A percentile compares a stretch with the other conserved stretches of the same genome.
Conservation (phyloP, 2,113 vertebrate genomes). For the Sakesphorus luctuosus region DNA sequence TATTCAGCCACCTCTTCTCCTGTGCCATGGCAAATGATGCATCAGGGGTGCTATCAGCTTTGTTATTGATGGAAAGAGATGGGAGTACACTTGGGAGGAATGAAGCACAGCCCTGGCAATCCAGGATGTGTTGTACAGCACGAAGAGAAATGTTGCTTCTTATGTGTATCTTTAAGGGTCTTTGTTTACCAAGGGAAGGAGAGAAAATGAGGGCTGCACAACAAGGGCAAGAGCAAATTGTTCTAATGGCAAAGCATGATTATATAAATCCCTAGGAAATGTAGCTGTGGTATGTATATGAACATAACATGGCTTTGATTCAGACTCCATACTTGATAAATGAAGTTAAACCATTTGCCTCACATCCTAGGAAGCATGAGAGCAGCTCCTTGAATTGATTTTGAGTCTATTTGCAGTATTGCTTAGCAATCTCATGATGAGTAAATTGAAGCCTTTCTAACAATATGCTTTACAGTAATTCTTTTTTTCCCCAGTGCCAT, state of each 20-base stretch:
- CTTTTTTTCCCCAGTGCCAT: background rate
- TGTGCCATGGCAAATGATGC: background rate
- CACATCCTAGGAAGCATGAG: background rate
- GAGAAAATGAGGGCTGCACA: background rate
- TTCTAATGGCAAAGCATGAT: background rate
- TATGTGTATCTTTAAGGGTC: background rate
- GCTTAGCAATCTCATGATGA: slow-evolving; percentile 37
- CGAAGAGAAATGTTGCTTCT: background rate
- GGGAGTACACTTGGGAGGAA: background rate
- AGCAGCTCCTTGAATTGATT: background rate
- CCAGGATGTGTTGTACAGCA: background rate
- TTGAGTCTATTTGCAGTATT: slow-evolving; percentile 7
- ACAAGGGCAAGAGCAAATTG: background rate
- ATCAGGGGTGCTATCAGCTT: fast-evolving
- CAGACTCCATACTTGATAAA: background rate
- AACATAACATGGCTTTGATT: background rate
- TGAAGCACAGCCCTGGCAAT: background rate
- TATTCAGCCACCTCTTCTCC: background rate
- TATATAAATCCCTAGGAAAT: slow-evolving; percentile 20
- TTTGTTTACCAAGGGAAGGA: background rate
- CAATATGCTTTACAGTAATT: slow-evolving; percentile 20
- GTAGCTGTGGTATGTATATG: background rate
- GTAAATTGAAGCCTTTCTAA: slow-evolving; percentile 71
- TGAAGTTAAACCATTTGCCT: background rate
- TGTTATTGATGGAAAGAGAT: background rate